Conservation (phyloP, 2,888 invertebrate species). For the Ormyrus labotus region DNA sequence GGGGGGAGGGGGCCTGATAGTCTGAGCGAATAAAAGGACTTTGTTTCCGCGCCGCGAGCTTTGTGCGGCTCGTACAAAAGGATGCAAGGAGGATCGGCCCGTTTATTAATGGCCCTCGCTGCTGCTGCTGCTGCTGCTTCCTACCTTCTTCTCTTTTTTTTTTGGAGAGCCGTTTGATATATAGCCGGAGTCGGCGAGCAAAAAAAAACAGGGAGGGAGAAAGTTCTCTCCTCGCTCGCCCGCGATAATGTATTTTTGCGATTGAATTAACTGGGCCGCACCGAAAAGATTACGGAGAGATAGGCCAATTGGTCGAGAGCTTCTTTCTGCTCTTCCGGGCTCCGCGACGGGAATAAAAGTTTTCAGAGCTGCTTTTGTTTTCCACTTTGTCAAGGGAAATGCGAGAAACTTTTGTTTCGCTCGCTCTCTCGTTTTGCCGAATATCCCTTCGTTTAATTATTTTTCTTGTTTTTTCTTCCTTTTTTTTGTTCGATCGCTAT, state of each 20-base stretch:
- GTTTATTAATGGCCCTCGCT: slow-evolving; percentile 40
- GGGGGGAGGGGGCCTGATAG: background rate
- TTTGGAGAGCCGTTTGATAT: slow-evolving; percentile 31
- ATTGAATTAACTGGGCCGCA: slow-evolving; percentile 35
- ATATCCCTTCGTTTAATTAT: too few species aligned
- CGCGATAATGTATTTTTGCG: slow-evolving; percentile 42
- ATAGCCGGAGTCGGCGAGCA: background rate
- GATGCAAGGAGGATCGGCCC: slow-evolving; percentile 26
- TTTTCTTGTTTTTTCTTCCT: background rate
- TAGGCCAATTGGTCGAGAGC: background rate
- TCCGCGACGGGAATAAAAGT: too few species aligned
- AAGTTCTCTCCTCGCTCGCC: background rate
- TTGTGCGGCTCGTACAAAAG: slow-evolving; percentile 30
- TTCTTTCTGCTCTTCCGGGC: too few species aligned
- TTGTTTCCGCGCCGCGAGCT: slow-evolving; percentile 25
- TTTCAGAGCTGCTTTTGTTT: too few species aligned
- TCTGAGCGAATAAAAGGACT: slow-evolving; percentile 36
- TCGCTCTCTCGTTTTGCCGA: too few species aligned
- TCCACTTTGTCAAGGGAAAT: background rate
- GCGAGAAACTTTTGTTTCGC: background rate
- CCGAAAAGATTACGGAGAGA: slow-evolving; percentile 37
- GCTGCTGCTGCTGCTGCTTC: background rate
- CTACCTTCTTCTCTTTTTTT: slow-evolving; percentile 15
- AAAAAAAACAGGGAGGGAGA: slow-evolving; percentile 5
- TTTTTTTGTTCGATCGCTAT: background rate